phyloP scores from a whole-genome alignment of 2,888 invertebrate species.

The Gastracanthus pulcherrimus region DNA sequence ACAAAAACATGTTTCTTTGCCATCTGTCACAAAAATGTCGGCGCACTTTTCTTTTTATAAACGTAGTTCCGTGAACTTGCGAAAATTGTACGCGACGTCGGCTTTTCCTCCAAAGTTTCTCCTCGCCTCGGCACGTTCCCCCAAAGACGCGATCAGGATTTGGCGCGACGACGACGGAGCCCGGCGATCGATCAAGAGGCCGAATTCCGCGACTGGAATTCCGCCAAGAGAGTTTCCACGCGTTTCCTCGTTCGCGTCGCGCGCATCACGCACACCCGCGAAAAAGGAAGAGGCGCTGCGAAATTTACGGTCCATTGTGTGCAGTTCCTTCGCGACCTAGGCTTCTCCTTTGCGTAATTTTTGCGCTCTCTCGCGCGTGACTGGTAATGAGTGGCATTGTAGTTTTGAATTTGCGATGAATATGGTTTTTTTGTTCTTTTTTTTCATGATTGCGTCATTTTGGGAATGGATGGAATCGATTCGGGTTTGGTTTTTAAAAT shows the following conservation, averaged over 20 bases:
- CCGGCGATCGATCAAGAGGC: slow-evolving; percentile 44
- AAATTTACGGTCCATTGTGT: slow-evolving; percentile 25
- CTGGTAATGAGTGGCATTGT: background rate
- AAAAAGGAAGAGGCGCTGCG: background rate
- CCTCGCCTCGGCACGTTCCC: background rate
- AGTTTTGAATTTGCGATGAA: no score
- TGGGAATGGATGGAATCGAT: no score
- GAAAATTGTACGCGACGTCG: no score
- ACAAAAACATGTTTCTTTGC: no score
- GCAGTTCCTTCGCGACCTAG: background rate
- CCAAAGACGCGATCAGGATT: background rate
- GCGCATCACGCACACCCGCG: slow-evolving; percentile 11
- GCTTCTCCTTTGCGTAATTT: background rate
- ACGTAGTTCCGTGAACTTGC: no score
- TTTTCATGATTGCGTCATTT: no score
- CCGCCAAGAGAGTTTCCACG: slow-evolving; percentile 35
- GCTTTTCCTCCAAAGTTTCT: no score
- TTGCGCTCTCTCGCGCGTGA: background rate
- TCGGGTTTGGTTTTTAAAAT: no score
- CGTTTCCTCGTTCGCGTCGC: no score
- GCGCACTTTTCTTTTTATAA: no score
- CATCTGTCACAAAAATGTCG: no score
- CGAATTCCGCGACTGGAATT: slow-evolving; percentile 44
- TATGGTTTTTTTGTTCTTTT: no score
- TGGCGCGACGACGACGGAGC: background rate